Percentiles rank a stretch among this genome's conserved stretches.
Conservation (phyloP, 30 jellyfish, hydroid and myxozoan genomes). For the Turritopsis dohrnii region DNA sequence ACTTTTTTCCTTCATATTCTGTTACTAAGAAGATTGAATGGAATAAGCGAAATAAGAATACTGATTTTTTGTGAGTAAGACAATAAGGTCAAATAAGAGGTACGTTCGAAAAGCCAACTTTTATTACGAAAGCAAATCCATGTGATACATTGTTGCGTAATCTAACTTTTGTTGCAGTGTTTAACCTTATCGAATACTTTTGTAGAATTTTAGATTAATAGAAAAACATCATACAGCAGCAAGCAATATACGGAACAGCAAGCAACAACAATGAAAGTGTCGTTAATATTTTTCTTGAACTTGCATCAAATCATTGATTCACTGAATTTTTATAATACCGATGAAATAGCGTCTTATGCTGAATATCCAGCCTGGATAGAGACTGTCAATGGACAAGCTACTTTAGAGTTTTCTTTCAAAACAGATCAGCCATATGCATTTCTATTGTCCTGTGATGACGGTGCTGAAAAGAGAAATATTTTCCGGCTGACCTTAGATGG, state of each 20-base stretch:
- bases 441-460: slow-evolving; percentile 9
- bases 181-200: too few species aligned
- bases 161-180: too few species aligned
- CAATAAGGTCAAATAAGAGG: background rate
- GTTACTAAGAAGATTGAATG: background rate
- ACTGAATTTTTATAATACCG: slow-evolving; percentile 1
- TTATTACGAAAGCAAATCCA: background rate
- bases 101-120: background rate
- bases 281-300: background rate
- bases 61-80: background rate
- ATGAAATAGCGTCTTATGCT: background rate
- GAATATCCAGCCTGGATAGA: slow-evolving; percentile 28
- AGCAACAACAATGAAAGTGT: background rate
- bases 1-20: background rate
- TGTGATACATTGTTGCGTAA: background rate
- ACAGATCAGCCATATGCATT: slow-evolving; percentile 5
- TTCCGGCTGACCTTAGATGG: slow-evolving; percentile 9
- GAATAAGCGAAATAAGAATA: background rate
- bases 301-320: background rate
- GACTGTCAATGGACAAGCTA: slow-evolving; percentile 14
- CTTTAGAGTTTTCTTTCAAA: slow-evolving; percentile 23
- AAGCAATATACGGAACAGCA: background rate
- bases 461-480: background rate
- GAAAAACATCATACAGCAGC: background rate
- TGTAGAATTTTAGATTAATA: background rate